Evolutionary conservation across 2,113 vertebrate species (phyloP), one percentile per base, ranked within the genome.

Genomic region (Eublepharis macularius): DNA sequence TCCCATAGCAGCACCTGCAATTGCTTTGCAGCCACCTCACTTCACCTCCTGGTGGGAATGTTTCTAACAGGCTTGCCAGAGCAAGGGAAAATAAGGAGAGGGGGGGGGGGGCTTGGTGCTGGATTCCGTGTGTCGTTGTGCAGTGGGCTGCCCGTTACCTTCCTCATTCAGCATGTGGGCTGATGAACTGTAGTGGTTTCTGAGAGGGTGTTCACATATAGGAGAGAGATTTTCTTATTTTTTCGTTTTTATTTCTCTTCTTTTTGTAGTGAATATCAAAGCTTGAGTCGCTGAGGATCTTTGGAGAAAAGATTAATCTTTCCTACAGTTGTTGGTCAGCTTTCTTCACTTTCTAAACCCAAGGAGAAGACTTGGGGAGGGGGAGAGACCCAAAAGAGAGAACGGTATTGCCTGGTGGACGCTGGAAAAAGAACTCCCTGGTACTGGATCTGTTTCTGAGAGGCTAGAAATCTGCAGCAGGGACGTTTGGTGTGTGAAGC

Each of bases 231-330:
- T 85, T 92, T 91, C 88, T 94, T 88, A 90, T 81, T 81, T 91
- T 84, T 90, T 88, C 63, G 88, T 49, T 93, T 86, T 65, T 89
- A 49, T 93, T 57, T 90, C 88, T 89, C 47, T 94, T 36, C 85
- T 81, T 86, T 90, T 87, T 87, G 29, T 92, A 95, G 94, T 82
- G 88, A 92, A 89, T 72, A 86, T 87, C 78, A 7, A 90, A 90
- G 70, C 84, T 88, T 93, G 88, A 94, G 85, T 92, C 87, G 91
- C 87, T 89, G 93, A 93, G 87, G 82, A 91, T 92, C 86, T 83
- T 86, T 92, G 89, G 90, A 81, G 88, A 90, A 92, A 93, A 69
- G 84, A 91, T 87, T 77, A 87, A 91, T 78, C 85, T 85, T 84
- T 92, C 82, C 79, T 72, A n/a, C 81, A 29, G 49, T 74, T 66